phyloP scores from a whole-genome alignment of 2,797 vertebrate genomes.

The Coccyzus lansbergi region DNA sequence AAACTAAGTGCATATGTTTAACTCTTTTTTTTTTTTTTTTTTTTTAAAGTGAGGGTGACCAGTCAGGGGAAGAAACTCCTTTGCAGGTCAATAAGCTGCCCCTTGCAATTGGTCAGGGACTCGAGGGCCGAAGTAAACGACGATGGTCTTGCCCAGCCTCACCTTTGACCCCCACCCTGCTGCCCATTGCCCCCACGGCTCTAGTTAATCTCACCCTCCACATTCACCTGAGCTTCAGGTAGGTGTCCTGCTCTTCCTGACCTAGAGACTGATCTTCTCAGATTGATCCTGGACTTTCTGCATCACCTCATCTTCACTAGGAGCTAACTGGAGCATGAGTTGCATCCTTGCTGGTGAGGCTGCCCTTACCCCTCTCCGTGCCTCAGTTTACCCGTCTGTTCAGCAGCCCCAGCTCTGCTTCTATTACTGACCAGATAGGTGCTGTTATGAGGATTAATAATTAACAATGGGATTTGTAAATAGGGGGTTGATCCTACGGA shows the following conservation, averaged over 20 bases:
- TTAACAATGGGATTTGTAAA: constrained; percentile 4
- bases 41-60: no score
- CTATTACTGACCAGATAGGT: background rate
- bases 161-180: background rate
- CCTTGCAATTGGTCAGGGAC: background rate
- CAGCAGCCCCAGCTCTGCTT: background rate
- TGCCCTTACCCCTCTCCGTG: background rate
- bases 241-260: background rate
- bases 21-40: no score
- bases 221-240: rapidly evolving
- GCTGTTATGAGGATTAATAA: constrained; percentile 22
- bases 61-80: background rate
- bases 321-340: rapidly evolving
- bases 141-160: background rate
- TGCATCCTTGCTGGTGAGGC: background rate
- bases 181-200: background rate
- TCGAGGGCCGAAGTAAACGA: background rate
- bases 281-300: background rate
- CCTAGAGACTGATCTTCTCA: rapidly evolving
- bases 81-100: background rate
- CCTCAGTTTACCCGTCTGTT: constrained; percentile 22
- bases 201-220: background rate
- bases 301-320: background rate
- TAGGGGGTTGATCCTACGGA: background rate
- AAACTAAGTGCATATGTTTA: background rate